A percentile compares a stretch with the other conserved stretches of the same genome.
These are phyloP conservation scores for Phortica okadai DNA, from an alignment of 2,888 invertebrate species.

Conservation along the genomic window DNA sequence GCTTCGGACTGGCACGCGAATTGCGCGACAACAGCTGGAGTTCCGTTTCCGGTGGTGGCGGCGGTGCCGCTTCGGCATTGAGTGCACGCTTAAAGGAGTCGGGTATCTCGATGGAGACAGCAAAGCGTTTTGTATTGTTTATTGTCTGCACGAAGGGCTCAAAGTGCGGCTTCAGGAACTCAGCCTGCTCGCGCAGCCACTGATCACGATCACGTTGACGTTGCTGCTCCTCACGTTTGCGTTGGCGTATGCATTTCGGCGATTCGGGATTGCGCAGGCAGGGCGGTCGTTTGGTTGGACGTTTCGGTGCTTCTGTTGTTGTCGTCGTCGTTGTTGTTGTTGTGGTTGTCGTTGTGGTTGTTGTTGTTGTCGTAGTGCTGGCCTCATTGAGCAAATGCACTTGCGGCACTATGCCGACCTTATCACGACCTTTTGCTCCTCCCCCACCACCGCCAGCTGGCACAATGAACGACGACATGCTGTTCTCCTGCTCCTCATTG, in stretches of 20 bases:
- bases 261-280: conserved; percentile 73
- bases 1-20: conserved; percentile 68
- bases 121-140: conserved; percentile 73
- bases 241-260: conserved; percentile 72
- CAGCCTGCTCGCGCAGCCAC: conserved; percentile 69
- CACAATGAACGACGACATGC: conserved; percentile 58
- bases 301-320: conserved; percentile 55
- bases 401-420: conserved; percentile 73
- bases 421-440: conserved; percentile 56
- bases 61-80: conserved; percentile 42
- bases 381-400: conserved; percentile 72
- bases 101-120: conserved; percentile 74
- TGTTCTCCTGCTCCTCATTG: conserved; percentile 63
- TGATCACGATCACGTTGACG: conserved; percentile 72
- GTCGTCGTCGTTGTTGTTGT: conserved; percentile 48
- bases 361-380: conserved; percentile 42
- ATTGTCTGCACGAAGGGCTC: conserved; percentile 73
- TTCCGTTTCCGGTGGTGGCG: conserved; percentile 42
- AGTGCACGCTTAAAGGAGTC: conserved; percentile 69
- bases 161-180: conserved; percentile 66
- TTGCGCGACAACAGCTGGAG: conserved; percentile 66
- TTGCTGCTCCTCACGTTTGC: conserved; percentile 72
- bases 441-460: conserved; percentile 44
- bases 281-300: conserved; percentile 71
- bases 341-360: conserved; percentile 46